phyloP scores from a whole-genome alignment of 2,888 invertebrate genomes.

The Stramonita haemastoma region DNA sequence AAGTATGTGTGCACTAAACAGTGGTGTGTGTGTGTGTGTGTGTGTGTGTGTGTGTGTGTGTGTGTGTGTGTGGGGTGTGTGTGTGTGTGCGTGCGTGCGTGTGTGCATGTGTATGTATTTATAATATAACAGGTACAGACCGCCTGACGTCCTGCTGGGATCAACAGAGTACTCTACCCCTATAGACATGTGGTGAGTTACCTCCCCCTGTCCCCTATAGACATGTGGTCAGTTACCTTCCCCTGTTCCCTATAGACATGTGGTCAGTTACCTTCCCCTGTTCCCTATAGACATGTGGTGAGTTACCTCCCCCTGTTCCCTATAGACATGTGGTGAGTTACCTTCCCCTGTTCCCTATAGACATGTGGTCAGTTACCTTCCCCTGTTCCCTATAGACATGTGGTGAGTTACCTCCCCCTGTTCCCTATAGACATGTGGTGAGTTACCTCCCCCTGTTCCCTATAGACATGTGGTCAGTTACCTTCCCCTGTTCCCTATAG shows the following conservation, averaged over 20 bases:
- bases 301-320: too few relatives aligned
- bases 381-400: too few relatives aligned
- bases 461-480: too few relatives aligned
- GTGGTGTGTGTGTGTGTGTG: neutral
- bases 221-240: neutral
- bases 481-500: too few relatives aligned
- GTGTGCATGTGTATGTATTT: too few relatives aligned
- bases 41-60: neutral
- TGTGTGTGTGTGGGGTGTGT: neutral
- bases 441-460: too few relatives aligned
- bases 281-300: slow-evolving; percentile 79
- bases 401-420: too few relatives aligned
- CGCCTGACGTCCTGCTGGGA: slow-evolving; percentile 98
- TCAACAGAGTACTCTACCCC: slow-evolving; percentile 87
- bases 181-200: slow-evolving; percentile 83
- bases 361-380: too few relatives aligned
- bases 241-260: slow-evolving; percentile 80
- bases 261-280: neutral
- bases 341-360: too few relatives aligned
- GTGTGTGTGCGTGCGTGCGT: neutral
- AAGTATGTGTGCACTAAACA: too few relatives aligned
- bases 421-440: too few relatives aligned
- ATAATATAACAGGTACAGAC: slow-evolving; percentile 87
- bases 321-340: slow-evolving; percentile 13
- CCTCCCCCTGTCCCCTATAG: slow-evolving; percentile 81